Percentiles rank a stretch among this genome's conserved stretches.
These are phyloP conservation scores for Heliangelus exortis DNA, from an alignment of 2,797 vertebrate genomes.

Conservation along the genomic window DNA sequence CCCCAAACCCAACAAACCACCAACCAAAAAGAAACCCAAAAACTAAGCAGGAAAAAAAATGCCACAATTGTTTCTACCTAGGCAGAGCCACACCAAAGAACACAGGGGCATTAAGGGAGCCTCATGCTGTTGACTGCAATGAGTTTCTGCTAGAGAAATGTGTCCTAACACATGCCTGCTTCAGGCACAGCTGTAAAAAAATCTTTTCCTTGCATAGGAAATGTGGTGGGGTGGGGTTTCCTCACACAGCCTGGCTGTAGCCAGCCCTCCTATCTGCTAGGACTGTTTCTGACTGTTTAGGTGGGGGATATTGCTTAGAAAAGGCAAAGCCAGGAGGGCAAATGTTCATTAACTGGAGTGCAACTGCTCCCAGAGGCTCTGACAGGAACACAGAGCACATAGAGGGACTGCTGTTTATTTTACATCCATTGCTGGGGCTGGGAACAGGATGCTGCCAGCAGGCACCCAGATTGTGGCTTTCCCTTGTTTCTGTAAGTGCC, in stretches of 20 bases:
- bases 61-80: neutral
- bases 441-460: slow-evolving; percentile 24
- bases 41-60: neutral
- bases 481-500: neutral
- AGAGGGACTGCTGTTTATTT: neutral
- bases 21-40: neutral
- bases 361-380: neutral
- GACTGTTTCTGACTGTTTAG: neutral
- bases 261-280: neutral
- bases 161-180: neutral
- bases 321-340: neutral
- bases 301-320: neutral
- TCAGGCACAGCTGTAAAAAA: neutral
- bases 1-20: too few species aligned
- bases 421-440: neutral
- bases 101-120: neutral
- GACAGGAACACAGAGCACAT: neutral
- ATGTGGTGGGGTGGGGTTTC: neutral
- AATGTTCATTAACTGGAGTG: neutral
- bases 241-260: neutral
- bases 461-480: neutral
- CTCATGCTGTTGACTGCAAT: neutral
- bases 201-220: neutral
- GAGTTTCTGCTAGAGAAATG: neutral
- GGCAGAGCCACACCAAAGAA: neutral